Percentiles rank a stretch among this genome's conserved stretches.
Evolutionary conservation across 2,113 vertebrate species (phyloP).

Genomic region (Etheostoma spectabile): DNA sequence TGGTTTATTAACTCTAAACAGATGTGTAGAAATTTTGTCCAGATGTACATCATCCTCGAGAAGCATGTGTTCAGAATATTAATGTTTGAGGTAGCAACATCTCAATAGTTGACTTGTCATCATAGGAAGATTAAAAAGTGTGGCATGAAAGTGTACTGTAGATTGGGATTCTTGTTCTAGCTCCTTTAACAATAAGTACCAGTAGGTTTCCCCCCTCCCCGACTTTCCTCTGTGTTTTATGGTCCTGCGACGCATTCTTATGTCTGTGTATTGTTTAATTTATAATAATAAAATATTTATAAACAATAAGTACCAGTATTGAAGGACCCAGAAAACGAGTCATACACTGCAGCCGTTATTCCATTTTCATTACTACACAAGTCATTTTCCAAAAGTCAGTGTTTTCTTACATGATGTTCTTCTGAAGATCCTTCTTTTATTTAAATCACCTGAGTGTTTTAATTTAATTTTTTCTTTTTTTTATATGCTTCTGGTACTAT

Average conservation of each 20-base stretch:
- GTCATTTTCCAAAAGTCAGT: neutral
- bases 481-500: neutral
- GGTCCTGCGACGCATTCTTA: no score
- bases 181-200: no score
- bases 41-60: conserved; percentile 15
- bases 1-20: neutral
- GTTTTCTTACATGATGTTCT: neutral
- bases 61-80: conserved; percentile 9
- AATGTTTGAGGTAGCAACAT: neutral
- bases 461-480: neutral
- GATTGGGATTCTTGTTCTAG: neutral
- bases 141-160: neutral
- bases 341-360: neutral
- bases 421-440: neutral
- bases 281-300: no score
- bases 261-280: no score
- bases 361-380: neutral
- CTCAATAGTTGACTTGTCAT: neutral
- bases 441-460: neutral
- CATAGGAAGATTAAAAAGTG: neutral
- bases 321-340: neutral
- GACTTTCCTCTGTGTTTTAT: no score
- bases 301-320: neutral
- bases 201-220: neutral
- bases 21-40: conserved; percentile 14